Conservation (phyloP, 2,113 vertebrate species). For the Eretmochelys imbricata region DNA sequence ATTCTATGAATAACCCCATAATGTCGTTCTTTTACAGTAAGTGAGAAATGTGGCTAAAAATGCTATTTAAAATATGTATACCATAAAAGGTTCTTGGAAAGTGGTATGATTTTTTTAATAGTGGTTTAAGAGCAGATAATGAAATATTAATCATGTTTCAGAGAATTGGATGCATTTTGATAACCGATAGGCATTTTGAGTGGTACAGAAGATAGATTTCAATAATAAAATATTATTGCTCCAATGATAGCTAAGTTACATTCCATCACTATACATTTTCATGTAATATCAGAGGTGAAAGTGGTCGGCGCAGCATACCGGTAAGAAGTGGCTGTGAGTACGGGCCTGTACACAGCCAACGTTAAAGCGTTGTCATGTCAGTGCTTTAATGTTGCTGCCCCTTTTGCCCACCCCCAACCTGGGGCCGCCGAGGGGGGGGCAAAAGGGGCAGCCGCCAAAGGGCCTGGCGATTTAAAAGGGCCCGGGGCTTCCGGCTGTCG, state of each 20-base stretch:
- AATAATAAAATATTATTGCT: slow-evolving; percentile 33
- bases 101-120: slow-evolving; percentile 54
- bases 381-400: too few species aligned
- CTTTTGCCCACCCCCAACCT: too few species aligned
- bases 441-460: too few species aligned
- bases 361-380: too few species aligned
- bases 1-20: slow-evolving; percentile 29
- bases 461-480: too few species aligned
- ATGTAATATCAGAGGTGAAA: background rate
- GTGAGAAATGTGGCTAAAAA: slow-evolving; percentile 19
- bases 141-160: slow-evolving; percentile 48
- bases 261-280: slow-evolving; percentile 47
- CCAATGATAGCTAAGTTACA: background rate
- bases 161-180: slow-evolving; percentile 57
- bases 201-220: slow-evolving; percentile 34
- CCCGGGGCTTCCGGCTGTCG: too few species aligned
- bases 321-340: too few species aligned
- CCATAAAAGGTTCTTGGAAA: slow-evolving; percentile 43
- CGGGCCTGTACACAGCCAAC: too few species aligned
- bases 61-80: background rate
- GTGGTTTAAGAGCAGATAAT: slow-evolving; percentile 58
- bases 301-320: too few species aligned
- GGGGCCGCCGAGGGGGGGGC: too few species aligned
- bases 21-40: background rate
- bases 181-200: slow-evolving; percentile 47